Base-by-base conservation (phyloP, 1,140 invertebrate species). In the Megalopta genalis region DNA sequence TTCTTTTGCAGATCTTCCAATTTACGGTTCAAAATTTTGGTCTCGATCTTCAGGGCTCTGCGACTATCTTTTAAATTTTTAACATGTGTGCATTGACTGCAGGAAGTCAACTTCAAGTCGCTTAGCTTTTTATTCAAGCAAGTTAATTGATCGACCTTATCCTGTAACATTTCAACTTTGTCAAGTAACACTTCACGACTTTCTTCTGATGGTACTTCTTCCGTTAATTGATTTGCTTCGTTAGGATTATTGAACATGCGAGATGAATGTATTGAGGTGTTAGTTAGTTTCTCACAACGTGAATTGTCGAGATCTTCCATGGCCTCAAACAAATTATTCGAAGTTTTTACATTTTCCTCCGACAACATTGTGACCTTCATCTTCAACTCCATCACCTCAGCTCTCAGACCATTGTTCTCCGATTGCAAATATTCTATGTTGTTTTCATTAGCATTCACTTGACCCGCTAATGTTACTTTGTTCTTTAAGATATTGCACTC, bases 31-130 rank as follows among this genome's bases (percentile, higher is more conserved):
- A 90, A n/a, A 42, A 10, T 27, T 59, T 90, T 89, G 1, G 88
- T 63, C n/a, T 92, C 85, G 2, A 86, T 25, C 25, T 91, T 91
- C 3, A 90, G n/a, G 1, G 71, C 39, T 46, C 87, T 86, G 27
- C 81, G 76, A 23, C 62, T 86, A 39, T 90, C 83, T 2, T 77
- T 88, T 14, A 90, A 49, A 54, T 90, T 88, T 12, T 82, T 84
- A 7, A 89, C 39, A 39, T 91, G 85, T 0, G 21, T 23, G 9
- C 90, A 92, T 12, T 89, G 77, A 54, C 27, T 82, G 37, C 90
- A 91, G 9, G 83, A 69, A 9, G 68, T 82, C 10, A 88, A 66
- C 72, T 90, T 90, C 14, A 89, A 37, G 5, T 89, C 86, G 3
- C 77, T 82, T 5, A 91, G 75, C 32, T 88, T 90, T 32, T 80